Conservation (phyloP, 1,140 invertebrate genomes). For the Psix sp. region DNA sequence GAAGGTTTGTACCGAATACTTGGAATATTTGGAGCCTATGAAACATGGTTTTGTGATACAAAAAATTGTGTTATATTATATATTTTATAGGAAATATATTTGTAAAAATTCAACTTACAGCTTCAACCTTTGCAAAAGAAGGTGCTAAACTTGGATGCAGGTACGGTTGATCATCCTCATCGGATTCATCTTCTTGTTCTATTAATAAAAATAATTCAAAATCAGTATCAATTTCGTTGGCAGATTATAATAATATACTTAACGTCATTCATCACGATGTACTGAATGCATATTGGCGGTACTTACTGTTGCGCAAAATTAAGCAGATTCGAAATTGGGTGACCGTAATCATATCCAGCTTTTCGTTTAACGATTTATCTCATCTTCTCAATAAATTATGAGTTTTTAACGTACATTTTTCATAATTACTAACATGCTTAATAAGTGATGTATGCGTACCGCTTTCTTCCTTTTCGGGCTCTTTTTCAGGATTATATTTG, state of each 20-base stretch:
- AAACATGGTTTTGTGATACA: conserved; percentile 22
- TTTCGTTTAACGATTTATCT: conserved; percentile 56
- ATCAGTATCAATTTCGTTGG: conserved; percentile 19
- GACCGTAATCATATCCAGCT: conserved; percentile 70
- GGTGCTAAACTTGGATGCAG: conserved; percentile 88
- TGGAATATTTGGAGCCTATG: conserved; percentile 81
- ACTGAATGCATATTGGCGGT: conserved; percentile 61
- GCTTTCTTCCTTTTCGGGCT: conserved; percentile 76
- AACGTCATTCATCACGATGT: conserved; percentile 53
- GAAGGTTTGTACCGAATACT: conserved; percentile 86
- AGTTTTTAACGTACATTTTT: conserved; percentile 57
- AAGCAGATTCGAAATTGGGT: conserved; percentile 72
- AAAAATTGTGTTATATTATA: conserved; percentile 10
- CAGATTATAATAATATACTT: conserved; percentile 41
- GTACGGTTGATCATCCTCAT: conserved; percentile 82
- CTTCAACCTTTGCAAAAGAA: conserved; percentile 76
- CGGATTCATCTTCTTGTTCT: conserved; percentile 77
- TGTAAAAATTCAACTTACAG: conserved; percentile 76
- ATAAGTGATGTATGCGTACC: conserved; percentile 73
- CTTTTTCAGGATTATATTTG: conserved; percentile 83
- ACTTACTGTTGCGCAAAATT: conserved; percentile 75
- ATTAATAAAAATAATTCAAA: conserved; percentile 62
- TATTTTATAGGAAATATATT: background rate
- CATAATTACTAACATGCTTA: conserved; percentile 58
- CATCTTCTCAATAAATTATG: conserved; percentile 57